These are phyloP conservation scores for Nicator chloris DNA, from an alignment of 2,113 vertebrate species.

Conservation along the genomic window DNA sequence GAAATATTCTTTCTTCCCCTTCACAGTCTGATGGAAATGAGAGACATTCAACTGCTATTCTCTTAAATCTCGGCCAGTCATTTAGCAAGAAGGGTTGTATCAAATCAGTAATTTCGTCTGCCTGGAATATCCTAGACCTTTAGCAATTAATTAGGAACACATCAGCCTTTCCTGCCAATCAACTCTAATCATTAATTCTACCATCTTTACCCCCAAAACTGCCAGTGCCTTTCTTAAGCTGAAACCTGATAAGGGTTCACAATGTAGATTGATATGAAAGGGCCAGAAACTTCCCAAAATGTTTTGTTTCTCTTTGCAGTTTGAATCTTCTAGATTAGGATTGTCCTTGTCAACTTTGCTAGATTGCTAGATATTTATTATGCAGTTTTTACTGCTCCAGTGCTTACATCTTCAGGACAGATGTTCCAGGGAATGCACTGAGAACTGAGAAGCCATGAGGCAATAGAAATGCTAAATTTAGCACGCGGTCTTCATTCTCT, in stretches of 20 bases:
- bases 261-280: background rate
- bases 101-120: background rate
- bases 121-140: background rate
- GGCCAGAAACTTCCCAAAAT: background rate
- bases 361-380: background rate
- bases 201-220: background rate
- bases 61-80: background rate
- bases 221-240: background rate
- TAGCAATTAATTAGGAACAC: background rate
- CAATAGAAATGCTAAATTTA: background rate
- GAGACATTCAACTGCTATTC: conserved; percentile 12
- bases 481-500: background rate
- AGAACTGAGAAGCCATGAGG: background rate
- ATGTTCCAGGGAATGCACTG: background rate
- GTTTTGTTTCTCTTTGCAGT: background rate
- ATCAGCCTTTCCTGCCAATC: background rate
- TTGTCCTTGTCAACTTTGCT: background rate
- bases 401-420: background rate
- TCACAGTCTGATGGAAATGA: conserved; percentile 26
- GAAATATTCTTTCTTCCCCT: conserved; percentile 21
- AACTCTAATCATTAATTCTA: background rate
- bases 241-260: background rate
- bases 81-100: conserved; percentile 14
- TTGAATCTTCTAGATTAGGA: background rate
- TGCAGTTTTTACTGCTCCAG: background rate